Percentiles rank a stretch among this genome's conserved stretches.
phyloP scores from a whole-genome alignment of 2,113 vertebrate species.

The Acanthochromis polyacanthus region DNA sequence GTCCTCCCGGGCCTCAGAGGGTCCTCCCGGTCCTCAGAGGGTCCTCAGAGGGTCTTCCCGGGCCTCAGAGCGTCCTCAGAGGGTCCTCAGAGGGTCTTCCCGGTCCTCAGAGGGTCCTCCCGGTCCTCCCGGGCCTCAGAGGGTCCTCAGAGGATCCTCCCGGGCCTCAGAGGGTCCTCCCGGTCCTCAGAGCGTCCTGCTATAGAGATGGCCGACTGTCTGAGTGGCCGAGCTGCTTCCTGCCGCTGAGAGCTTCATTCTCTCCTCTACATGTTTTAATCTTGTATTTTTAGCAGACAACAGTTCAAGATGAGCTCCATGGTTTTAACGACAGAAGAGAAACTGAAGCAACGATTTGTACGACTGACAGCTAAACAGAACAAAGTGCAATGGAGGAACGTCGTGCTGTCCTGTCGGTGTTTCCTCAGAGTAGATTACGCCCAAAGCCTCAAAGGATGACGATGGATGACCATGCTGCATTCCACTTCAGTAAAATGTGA shows the following conservation, averaged over 20 bases:
- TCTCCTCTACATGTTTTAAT: slow-evolving; percentile 14
- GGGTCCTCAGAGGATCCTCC: not conserved
- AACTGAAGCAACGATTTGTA: slow-evolving; percentile 8
- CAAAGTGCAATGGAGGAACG: slow-evolving; percentile 65
- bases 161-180: too few relatives aligned
- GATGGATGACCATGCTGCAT: slow-evolving; percentile 26
- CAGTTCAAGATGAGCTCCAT: slow-evolving; percentile 9
- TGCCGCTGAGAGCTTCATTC: not conserved
- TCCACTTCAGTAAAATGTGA: slow-evolving; percentile 41
- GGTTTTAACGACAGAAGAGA: slow-evolving; percentile 24
- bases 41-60: not conserved
- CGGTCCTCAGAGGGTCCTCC: not conserved
- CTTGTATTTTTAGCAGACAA: slow-evolving; percentile 30
- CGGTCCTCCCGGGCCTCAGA: too few relatives aligned
- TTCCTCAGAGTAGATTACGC: slow-evolving; percentile 9
- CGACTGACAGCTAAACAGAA: slow-evolving; percentile 32
- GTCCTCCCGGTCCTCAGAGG: slow-evolving; percentile 6
- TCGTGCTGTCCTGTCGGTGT: slow-evolving; percentile 26
- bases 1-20: too few relatives aligned
- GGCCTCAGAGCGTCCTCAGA: not conserved
- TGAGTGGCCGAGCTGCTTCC: slow-evolving; percentile 37
- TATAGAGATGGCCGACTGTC: slow-evolving; percentile 19
- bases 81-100: not conserved
- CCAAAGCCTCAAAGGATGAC: slow-evolving; percentile 21
- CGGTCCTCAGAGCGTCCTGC: slow-evolving; percentile 16